Base-by-base conservation (phyloP, 2,113 vertebrate species). In the Festucalex cinctus region DNA sequence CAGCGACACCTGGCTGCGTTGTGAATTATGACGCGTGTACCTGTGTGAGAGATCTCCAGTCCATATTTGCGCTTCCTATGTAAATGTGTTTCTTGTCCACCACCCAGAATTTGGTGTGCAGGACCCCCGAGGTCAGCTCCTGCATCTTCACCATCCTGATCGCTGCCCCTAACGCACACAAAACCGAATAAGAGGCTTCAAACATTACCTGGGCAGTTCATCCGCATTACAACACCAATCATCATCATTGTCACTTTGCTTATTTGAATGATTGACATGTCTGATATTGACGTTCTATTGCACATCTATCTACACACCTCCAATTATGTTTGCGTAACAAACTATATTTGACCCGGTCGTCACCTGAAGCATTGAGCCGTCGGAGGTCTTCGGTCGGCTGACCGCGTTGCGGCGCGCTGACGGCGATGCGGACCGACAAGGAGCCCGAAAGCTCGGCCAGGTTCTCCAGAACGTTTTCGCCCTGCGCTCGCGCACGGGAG, bases 41-140 rank as follows among this genome's bases (percentile, higher is more conserved):
- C 95, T 98, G 96, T 2, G 96, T 96, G 71, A 98, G 83, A 3
- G 96, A 93, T 20, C 96, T 93, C 96, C 96, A 98, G 90, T 98
- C 96, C 96, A 98, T 98, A 90, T 98, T 98, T 76, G 96, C 94
- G 9, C 96, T 98, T 44, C 96, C 96, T 0, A 98, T 80, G 86
- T 94, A 98, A 79, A 98, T 69, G 76, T 98, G 96, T 20, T 90
- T 87, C 81, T 92, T 92, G 53, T 98, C 96, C 0, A 96, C 92
- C 0, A 98, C 88, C 96, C 96, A 98, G 84, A 98, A 95, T 75
- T 98, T 98, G 60, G 95, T 97, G 88, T 98, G 96, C 26, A 98
- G 90, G 7, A 98, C 91, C 0, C 96, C 96, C 0, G 86, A 62
- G 0, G 96, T 98, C 76, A 98, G 92, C 32, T 82, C 71, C 0